Evolutionary conservation across 1,140 invertebrate species (phyloP).

Genomic region (Stegodyphus dumicola): DNA sequence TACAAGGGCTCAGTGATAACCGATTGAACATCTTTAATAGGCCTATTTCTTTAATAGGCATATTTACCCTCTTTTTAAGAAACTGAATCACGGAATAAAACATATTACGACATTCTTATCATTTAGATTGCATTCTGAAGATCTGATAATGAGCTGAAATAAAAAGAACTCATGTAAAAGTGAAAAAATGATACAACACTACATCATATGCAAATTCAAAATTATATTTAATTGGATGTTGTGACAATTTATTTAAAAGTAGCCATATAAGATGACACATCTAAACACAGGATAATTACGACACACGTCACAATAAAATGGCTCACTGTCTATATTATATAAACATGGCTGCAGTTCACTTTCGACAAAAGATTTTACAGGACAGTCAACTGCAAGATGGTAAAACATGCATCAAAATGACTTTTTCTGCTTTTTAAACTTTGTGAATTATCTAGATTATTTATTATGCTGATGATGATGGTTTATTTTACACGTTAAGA

Average conservation of each 20-base stretch:
- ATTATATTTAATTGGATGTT: constrained; percentile 31
- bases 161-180: too few species aligned
- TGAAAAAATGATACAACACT: too few species aligned
- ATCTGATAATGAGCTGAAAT: too few species aligned
- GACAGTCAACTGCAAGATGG: constrained; percentile 29
- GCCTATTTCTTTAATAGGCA: too few species aligned
- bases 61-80: too few species aligned
- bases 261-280: constrained; percentile 54
- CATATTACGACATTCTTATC: too few species aligned
- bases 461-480: constrained; percentile 49
- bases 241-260: constrained; percentile 57
- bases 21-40: too few species aligned
- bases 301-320: constrained; percentile 53
- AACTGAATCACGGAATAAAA: too few species aligned
- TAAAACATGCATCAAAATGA: constrained; percentile 59
- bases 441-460: constrained; percentile 30
- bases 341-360: constrained; percentile 44
- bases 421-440: constrained; percentile 17
- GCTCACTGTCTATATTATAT: constrained; percentile 50
- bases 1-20: too few species aligned
- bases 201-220: background rate
- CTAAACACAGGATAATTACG: constrained; percentile 51
- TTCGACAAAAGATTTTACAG: background rate
- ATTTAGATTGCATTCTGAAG: too few species aligned
- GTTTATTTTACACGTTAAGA: constrained; percentile 55